Percentiles rank a stretch among this genome's conserved stretches.
Conservation (phyloP, 2,888 invertebrate species). For the Eurytoma californica region DNA sequence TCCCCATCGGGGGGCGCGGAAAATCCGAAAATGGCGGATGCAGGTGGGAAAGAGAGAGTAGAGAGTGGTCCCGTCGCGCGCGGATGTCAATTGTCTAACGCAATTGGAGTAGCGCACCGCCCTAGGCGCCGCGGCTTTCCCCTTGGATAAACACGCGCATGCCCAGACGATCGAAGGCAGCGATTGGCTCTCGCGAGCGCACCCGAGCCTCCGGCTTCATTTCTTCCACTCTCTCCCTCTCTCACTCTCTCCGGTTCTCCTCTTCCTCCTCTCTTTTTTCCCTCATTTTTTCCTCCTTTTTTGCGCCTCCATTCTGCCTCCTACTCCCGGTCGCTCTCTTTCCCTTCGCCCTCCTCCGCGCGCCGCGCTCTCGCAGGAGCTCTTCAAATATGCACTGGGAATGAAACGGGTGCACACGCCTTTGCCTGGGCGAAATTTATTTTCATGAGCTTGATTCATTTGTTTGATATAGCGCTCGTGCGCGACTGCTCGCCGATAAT, state of each 20-base stretch:
- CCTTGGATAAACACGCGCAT: slow-evolving; percentile 57
- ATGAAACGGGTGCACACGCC: slow-evolving; percentile 42
- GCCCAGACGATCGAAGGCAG: slow-evolving; percentile 53
- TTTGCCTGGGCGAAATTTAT: slow-evolving; percentile 48
- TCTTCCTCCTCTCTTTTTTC: slow-evolving; percentile 21
- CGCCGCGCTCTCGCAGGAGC: slow-evolving; percentile 10
- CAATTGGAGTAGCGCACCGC: slow-evolving; percentile 55
- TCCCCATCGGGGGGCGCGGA: slow-evolving; percentile 22
- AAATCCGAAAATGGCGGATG: slow-evolving; percentile 55
- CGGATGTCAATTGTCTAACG: slow-evolving; percentile 57
- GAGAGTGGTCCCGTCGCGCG: slow-evolving; percentile 17
- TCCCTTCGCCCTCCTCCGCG: slow-evolving; percentile 8
- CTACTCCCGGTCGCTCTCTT: background rate
- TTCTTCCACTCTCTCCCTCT: slow-evolving; percentile 31
- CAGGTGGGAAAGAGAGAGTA: background rate
- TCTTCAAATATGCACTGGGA: slow-evolving; percentile 57
- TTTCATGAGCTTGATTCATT: slow-evolving; percentile 55
- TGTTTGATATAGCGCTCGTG: slow-evolving; percentile 51
- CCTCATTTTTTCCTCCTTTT: slow-evolving; percentile 30
- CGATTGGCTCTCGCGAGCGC: slow-evolving; percentile 52
- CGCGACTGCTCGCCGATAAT: background rate
- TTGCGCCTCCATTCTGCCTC: slow-evolving; percentile 26
- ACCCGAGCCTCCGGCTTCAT: slow-evolving; percentile 43
- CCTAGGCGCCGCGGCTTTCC: slow-evolving; percentile 52
- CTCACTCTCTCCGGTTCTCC: slow-evolving; percentile 13